Percentiles rank a stretch among this genome's conserved stretches.
Conservation (phyloP, 2,113 vertebrate genomes). For the Bubo bubo region DNA sequence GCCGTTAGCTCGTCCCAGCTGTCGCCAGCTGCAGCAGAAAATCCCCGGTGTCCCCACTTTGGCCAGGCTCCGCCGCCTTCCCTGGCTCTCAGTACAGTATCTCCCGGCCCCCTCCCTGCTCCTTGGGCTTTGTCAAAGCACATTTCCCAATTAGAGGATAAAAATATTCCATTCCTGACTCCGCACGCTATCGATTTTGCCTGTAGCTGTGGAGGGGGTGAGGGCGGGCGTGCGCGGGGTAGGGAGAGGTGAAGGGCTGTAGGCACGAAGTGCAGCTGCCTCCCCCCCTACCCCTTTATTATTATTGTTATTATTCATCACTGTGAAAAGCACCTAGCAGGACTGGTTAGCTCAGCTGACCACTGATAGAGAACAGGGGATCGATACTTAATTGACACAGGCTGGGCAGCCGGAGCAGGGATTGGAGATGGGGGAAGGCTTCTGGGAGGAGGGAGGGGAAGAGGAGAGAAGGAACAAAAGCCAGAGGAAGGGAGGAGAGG, state of each 20-base stretch:
- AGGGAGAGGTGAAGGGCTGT: slow-evolving; percentile 66
- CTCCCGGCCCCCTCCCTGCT: slow-evolving; percentile 53
- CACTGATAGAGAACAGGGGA: slow-evolving; percentile 68
- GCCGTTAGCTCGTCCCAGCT: fast-evolving
- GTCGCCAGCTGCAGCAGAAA: neutral
- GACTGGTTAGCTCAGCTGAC: slow-evolving; percentile 72
- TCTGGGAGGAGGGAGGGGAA: slow-evolving; percentile 54
- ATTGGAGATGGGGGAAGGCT: slow-evolving; percentile 53
- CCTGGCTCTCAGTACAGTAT: slow-evolving; percentile 5
- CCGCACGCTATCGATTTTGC: slow-evolving; percentile 70
- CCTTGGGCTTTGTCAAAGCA: slow-evolving; percentile 68
- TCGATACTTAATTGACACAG: slow-evolving; percentile 69
- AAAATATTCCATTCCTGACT: slow-evolving; percentile 73
- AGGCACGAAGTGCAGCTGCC: slow-evolving; percentile 51
- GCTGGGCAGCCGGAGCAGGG: slow-evolving; percentile 47
- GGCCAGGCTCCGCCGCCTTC: neutral
- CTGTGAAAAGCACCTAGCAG: slow-evolving; percentile 52
- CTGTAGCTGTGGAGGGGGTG: slow-evolving; percentile 64
- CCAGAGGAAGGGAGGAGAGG: slow-evolving; percentile 18
- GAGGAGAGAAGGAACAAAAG: slow-evolving; percentile 55
- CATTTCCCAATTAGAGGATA: slow-evolving; percentile 75
- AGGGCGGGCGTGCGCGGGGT: slow-evolving; percentile 1
- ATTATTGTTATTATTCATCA: slow-evolving; percentile 70
- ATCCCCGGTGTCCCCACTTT: neutral
- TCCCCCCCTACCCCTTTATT: slow-evolving; percentile 44